A percentile compares a stretch with the other conserved stretches of the same genome.
Evolutionary conservation across 2,888 invertebrate genomes (phyloP).

Genomic region (Morpho achilles): DNA sequence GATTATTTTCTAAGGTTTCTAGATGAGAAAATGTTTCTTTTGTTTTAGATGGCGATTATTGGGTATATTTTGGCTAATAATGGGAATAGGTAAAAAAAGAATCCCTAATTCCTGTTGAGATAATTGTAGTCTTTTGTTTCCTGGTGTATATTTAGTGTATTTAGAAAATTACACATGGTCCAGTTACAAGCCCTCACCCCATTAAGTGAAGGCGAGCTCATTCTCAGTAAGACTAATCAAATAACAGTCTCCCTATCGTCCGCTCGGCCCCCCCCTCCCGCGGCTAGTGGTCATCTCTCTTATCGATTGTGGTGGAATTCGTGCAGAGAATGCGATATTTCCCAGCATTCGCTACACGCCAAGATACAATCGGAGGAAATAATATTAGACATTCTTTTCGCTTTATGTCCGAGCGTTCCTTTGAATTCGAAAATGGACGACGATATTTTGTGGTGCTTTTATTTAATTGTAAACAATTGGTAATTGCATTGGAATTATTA

Average conservation of each 20-base stretch:
- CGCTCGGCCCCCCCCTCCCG: constrained; percentile 48
- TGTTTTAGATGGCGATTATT: too few relatives aligned
- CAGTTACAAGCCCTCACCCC: constrained; percentile 77
- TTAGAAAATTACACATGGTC: constrained; percentile 72
- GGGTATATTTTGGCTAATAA: too few relatives aligned
- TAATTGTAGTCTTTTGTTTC: constrained; percentile 36
- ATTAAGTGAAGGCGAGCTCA: constrained; percentile 77
- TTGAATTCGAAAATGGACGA: constrained; percentile 1
- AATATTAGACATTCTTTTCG: constrained; percentile 17
- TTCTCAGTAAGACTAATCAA: constrained; percentile 80
- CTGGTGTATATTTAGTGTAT: constrained; percentile 40
- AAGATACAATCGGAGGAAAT: constrained; percentile 33
- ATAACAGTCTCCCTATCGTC: constrained; percentile 73
- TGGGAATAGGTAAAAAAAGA: too few relatives aligned
- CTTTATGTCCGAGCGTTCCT: constrained; percentile 4
- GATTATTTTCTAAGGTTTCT: too few relatives aligned
- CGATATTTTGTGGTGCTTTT: background rate
- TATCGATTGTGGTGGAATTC: constrained; percentile 80
- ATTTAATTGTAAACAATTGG: too few relatives aligned
- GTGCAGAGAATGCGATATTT: constrained; percentile 78
- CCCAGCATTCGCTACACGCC: constrained; percentile 59
- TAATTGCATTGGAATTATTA: too few relatives aligned
- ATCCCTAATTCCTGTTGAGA: constrained; percentile 20
- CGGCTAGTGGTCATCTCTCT: constrained; percentile 78
- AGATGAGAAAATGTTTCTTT: too few relatives aligned